Conservation (phyloP, 2,797 vertebrate genomes). For the Notolepis coatsorum region DNA sequence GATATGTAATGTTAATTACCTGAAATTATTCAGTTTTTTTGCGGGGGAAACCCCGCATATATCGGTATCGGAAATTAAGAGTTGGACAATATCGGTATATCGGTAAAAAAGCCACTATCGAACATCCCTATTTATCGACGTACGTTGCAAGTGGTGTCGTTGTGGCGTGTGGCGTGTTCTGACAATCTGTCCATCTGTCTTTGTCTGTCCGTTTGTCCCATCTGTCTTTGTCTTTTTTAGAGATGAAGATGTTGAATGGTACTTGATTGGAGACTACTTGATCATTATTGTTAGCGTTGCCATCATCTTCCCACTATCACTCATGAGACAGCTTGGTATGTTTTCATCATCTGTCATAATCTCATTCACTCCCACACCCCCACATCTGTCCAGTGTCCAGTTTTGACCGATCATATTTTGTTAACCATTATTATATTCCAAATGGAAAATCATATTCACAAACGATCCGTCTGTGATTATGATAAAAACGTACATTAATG, state of each 20-base stretch:
- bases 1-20: no score
- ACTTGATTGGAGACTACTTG: conserved; percentile 89
- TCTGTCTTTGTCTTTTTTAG: conserved; percentile 72
- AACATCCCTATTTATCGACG: no score
- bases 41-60: no score
- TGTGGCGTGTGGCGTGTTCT: not conserved
- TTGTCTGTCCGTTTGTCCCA: conserved; percentile 39
- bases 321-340: conserved; percentile 95
- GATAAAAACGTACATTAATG: conserved; percentile 9
- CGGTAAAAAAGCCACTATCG: no score
- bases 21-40: no score
- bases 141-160: not conserved
- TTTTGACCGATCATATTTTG: not conserved
- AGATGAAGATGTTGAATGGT: no score
- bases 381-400: conserved; percentile 8
- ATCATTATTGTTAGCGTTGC: conserved; percentile 88
- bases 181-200: not conserved
- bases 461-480: not conserved
- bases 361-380: not conserved
- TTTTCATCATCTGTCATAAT: conserved; percentile 27
- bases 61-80: no score
- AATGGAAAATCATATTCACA: conserved; percentile 1
- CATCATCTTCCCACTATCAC: conserved; percentile 94
- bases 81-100: no score
- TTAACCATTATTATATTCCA: conserved; percentile 1